Percentiles rank a stretch among this genome's conserved stretches.
phyloP scores from a whole-genome alignment of 1,140 invertebrate species.

The Tetramorium parvispinum region DNA sequence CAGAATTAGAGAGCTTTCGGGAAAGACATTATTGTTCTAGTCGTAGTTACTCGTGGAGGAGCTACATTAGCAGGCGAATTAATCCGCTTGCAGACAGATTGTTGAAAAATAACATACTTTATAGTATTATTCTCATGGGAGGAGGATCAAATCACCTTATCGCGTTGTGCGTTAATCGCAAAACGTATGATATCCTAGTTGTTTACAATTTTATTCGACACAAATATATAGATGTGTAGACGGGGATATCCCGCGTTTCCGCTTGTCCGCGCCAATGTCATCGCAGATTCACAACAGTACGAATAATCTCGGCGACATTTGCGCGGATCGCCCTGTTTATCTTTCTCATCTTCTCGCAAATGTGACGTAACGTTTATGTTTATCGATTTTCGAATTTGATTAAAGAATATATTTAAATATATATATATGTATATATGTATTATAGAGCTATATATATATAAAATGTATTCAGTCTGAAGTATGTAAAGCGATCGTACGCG shows the following conservation, averaged over 20 bases:
- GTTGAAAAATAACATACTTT: conserved; percentile 59
- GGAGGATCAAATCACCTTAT: conserved; percentile 18
- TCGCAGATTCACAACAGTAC: not conserved
- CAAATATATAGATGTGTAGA: conserved; percentile 28
- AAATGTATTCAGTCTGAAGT: conserved; percentile 65
- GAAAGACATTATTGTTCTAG: conserved; percentile 61
- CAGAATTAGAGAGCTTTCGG: conserved; percentile 43
- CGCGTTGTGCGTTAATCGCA: conserved; percentile 1
- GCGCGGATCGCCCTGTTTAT: not conserved
- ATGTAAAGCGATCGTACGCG: conserved; percentile 37
- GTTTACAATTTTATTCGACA: conserved; percentile 43
- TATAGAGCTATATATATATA: conserved; percentile 55
- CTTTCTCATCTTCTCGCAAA: conserved; percentile 18
- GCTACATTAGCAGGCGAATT: not conserved
- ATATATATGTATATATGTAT: conserved; percentile 38
- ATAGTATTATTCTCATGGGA: conserved; percentile 26
- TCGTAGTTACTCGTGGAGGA: conserved; percentile 45
- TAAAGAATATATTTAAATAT: conserved; percentile 64
- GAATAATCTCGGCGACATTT: not conserved
- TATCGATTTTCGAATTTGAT: conserved; percentile 43
- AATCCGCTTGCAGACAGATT: conserved; percentile 9
- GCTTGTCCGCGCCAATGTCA: not conserved
- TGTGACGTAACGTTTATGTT: not conserved
- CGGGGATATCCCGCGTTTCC: not conserved
- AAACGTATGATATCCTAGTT: conserved; percentile 24